Percentiles rank a stretch among this genome's conserved stretches.
Conservation (phyloP, 2,113 vertebrate genomes). For the Danio rerio region DNA sequence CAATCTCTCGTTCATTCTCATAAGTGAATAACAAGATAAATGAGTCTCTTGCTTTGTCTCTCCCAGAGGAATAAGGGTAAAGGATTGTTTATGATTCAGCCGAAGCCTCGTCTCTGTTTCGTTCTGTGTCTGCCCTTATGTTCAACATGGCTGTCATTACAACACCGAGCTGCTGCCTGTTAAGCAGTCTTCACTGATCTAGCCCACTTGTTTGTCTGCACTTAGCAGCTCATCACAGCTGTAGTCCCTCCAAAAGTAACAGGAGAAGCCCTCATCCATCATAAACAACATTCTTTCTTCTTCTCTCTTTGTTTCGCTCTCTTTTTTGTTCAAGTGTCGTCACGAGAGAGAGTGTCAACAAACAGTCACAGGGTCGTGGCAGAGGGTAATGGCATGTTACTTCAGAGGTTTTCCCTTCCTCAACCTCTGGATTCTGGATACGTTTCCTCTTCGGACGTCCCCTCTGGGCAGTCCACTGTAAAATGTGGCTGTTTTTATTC, state of each 20-base stretch:
- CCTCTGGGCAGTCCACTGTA: not conserved
- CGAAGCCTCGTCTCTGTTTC: constrained; percentile 69
- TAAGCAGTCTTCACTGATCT: constrained; percentile 74
- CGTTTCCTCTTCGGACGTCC: not conserved
- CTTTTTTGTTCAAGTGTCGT: constrained; percentile 75
- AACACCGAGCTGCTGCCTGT: constrained; percentile 17
- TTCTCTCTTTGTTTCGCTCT: constrained; percentile 51
- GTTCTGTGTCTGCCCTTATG: constrained; percentile 69
- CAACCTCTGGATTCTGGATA: not conserved
- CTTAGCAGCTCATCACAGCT: constrained; percentile 89
- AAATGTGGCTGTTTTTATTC: not conserved
- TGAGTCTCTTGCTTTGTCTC: constrained; percentile 74
- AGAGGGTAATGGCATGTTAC: constrained; percentile 60
- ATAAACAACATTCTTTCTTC: constrained; percentile 71
- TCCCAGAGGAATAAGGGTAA: constrained; percentile 66
- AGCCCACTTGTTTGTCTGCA: constrained; percentile 86
- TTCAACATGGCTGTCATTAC: constrained; percentile 81
- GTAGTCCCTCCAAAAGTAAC: constrained; percentile 84
- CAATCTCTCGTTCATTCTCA: constrained; percentile 53
- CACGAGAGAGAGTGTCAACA: constrained; percentile 78
- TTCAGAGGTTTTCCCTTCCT: constrained; percentile 57
- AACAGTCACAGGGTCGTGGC: constrained; percentile 75
- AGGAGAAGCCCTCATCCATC: constrained; percentile 85
- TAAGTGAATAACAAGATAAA: constrained; percentile 67
- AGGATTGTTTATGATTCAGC: constrained; percentile 73